These are phyloP conservation scores for Spisula solida DNA, from an alignment of 2,888 invertebrate species.

Conservation along the genomic window DNA sequence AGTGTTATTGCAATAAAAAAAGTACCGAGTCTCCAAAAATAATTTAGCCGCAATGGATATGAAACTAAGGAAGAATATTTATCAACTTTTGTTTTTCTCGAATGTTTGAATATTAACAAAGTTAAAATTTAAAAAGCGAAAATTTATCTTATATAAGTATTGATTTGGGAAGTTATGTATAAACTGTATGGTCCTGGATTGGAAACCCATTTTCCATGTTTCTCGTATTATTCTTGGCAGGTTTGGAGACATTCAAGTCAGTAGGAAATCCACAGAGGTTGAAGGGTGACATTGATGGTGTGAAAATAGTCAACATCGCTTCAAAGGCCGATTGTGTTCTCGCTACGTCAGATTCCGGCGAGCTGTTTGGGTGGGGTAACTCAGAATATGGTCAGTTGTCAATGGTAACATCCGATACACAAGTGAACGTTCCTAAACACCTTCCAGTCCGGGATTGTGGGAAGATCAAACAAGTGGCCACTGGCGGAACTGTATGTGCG, in stretches of 20 bases:
- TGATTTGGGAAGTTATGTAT: too few relatives aligned
- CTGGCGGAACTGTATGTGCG: constrained; percentile 95
- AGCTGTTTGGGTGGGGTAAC: constrained; percentile 99
- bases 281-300: constrained; percentile 93
- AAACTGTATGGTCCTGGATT: too few relatives aligned
- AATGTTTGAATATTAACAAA: too few relatives aligned
- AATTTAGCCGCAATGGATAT: too few relatives aligned
- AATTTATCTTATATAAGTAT: too few relatives aligned
- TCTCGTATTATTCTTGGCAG: constrained; percentile 70
- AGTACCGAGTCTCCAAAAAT: too few relatives aligned
- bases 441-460: constrained; percentile 90
- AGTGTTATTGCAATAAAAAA: too few relatives aligned
- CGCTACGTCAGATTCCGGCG: constrained; percentile 95
- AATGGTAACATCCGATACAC: constrained; percentile 88
- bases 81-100: too few relatives aligned
- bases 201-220: too few relatives aligned
- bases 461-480: constrained; percentile 93
- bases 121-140: too few relatives aligned
- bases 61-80: too few relatives aligned
- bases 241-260: constrained; percentile 85
- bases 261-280: constrained; percentile 88
- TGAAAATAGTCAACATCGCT: constrained; percentile 94
- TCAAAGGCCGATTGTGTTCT: constrained; percentile 95
- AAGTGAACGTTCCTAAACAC: constrained; percentile 92
- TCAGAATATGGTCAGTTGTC: constrained; percentile 96